Base-by-base conservation (phyloP, 2,797 vertebrate species). In the Gallinago solitaria region DNA sequence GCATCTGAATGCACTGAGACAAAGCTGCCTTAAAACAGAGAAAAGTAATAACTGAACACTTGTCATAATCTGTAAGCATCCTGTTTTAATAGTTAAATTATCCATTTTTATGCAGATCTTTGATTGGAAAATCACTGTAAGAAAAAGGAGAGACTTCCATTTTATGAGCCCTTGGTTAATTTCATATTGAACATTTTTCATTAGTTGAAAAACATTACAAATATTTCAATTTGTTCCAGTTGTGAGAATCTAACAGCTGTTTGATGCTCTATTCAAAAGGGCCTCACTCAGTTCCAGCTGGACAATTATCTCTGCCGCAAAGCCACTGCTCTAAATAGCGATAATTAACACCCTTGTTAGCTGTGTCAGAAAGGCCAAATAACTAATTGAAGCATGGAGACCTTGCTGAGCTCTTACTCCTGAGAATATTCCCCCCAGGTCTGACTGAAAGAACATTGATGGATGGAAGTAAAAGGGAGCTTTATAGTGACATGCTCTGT, bases 271-370 rank as follows among this genome's bases (percentile, higher is more conserved):
- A 35, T 71, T 93, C 84, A 88, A 85, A 94, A 91, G 64, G 74
- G 59, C 50, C 41, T 90, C 88, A 59, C 67, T 93, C 83, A 77
- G 25, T 95, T 96, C 95, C 96, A 96, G 96, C 77, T 94, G 93
- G 68, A 87, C 77, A 96, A 94, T 96, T 96, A 96, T 95, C 88
- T 95, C 82, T 75, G 60, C 88, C 4, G 9, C 81, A 94, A 96
- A 96, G 69, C 82, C 83, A 76, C 50, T 59, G 54, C 86, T 95
- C 75, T 67, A 94, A 93, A 95, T 74, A 94, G 90, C 8, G 3
- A 76, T 94, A 95, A 97, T 97, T 96, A 97, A 93, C 90, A 86
- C 84, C 51, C 90, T 92, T 86, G 77, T 96, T 95, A 96, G 87
- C 89, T 89, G 83, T 94, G 93, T 95, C 93, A 89, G 71, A 96